Evolutionary conservation across 1,140 invertebrate genomes (phyloP), one percentile per base, ranked within the genome.

Genomic region (Megalopta genalis): DNA sequence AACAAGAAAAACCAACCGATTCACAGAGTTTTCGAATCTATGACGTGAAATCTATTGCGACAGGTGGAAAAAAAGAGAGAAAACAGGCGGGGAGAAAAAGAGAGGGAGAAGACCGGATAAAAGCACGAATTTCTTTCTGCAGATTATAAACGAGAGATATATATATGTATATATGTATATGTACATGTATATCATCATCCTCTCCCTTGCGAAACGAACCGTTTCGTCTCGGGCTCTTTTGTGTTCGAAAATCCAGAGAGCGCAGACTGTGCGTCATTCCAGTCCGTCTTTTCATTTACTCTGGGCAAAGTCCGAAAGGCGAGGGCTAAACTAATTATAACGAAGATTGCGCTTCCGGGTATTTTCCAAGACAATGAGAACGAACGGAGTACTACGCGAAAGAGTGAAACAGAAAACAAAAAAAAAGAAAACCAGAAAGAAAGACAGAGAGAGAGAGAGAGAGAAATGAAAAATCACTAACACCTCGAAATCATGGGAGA

Each of bases 21-120:
- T 82, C 49, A 89, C 85, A 88, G 86, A 82, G 82, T 82, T 82
- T 83, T 10, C 83, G 85, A 86, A 89, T 87, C 88, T 90, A 88
- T 89, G 88, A 91, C 90, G 90, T 91, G 90, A 91, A 87, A 90
- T 91, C 89, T 91, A 90, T 88, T 77, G 84, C 66, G 72, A 84
- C 86, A 74, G 69, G 25, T 14, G 84, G 86, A 85, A 4, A n/a
- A n/a, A n/a, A n/a, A 18, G 49, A 52, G 49, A 52, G 2, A 52
- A 21, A 18, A 14, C 6, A 16, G 6, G 16, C 5, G 49, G 49
- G 16, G 49, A 21, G 16, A 14, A 52, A 16, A 18, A 21, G 16
- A n/a, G n/a, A n/a, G n/a, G n/a, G n/a, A n/a, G n/a, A 12, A 1
- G 42, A 46, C 42, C 42, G 49, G 16, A 21, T 52, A 21, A 52